Evolutionary conservation across 2,797 vertebrate species (phyloP), one percentile per base, ranked within the genome.

Genomic region (Rhinichthys osculus): DNA sequence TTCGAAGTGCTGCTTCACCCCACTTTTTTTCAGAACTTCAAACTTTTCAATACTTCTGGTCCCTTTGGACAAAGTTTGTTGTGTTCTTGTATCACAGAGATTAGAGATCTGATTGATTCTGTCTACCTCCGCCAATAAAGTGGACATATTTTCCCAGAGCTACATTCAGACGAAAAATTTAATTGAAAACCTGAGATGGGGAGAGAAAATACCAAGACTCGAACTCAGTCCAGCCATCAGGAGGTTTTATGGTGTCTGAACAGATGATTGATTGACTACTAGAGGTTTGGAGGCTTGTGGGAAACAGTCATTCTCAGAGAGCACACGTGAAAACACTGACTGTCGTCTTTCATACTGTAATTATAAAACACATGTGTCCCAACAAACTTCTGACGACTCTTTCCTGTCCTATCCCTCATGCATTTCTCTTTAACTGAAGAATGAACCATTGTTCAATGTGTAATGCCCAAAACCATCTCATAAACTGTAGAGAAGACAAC

Each of bases 331-430:
- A 80, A 86, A 67, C 11, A 66, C 80, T 70, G 81, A 50, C 76
- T 42, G 67, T 73, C 33, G 78, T 71, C 80, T 70, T 19, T 85
- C 76, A 73, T 82, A 82, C 69, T 79, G 66, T 90, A 90, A 84
- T 88, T 82, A 87, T 42, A 67, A 47, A 76, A 82, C 47, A 80
- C 40, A 81, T 82, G 30, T 69, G 59, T 69, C 67, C 30, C 78
- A 67, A 69, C 4, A 9, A 69, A 81, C 78, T 69, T 69, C 19
- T 67, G 62, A 50, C 67, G 50, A 71, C 23, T 57, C 67, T 81
- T 13, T 11, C 47, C 67, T 71, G 35, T 69, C 67, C 14, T 71
- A 30, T 57, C 23, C 27, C 3, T 69, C 30, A 1, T 38, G 42
- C 2, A 50, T 33, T 81, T 81, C 67, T 67, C 44, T 81, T 81